These are phyloP conservation scores for Nyleta sp. DNA, from an alignment of 2,888 invertebrate species.

Conservation along the genomic window DNA sequence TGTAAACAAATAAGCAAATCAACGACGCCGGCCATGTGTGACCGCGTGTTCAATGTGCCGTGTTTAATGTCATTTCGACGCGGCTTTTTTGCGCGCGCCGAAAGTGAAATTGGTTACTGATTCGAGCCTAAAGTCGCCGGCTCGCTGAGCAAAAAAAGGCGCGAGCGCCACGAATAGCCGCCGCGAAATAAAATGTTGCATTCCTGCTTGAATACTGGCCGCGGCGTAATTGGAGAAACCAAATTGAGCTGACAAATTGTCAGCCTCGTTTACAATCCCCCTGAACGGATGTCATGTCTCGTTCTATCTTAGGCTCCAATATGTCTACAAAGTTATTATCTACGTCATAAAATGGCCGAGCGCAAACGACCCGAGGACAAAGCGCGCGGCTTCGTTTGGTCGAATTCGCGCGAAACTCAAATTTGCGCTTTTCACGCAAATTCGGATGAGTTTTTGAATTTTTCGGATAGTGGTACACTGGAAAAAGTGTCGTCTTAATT, in stretches of 20 bases:
- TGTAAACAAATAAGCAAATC: conserved; percentile 21
- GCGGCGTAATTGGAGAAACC: conserved; percentile 58
- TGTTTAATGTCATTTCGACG: conserved; percentile 29
- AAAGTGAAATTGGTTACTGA: conserved; percentile 45
- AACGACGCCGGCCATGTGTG: conserved; percentile 5
- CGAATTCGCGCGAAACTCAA: background rate
- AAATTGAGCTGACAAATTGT: conserved; percentile 67
- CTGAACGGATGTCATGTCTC: conserved; percentile 53
- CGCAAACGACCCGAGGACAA: conserved; percentile 45
- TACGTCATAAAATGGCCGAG: conserved; percentile 42
- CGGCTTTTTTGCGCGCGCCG: conserved; percentile 10
- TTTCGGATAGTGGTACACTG: too few relatives aligned
- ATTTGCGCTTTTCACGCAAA: too few relatives aligned
- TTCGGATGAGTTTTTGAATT: too few relatives aligned
- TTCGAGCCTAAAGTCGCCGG: conserved; percentile 30
- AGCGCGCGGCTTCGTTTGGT: conserved; percentile 7
- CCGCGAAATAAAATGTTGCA: conserved; percentile 42
- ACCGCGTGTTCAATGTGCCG: conserved; percentile 31
- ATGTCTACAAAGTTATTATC: conserved; percentile 59
- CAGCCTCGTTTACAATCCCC: conserved; percentile 56
- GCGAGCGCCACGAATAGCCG: conserved; percentile 7
- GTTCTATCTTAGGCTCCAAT: conserved; percentile 59
- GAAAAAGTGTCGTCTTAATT: too few relatives aligned
- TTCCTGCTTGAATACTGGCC: conserved; percentile 26
- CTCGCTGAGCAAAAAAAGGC: conserved; percentile 27